Evolutionary conservation across 1,140 invertebrate genomes (phyloP), one percentile per base, ranked within the genome.

Genomic region (Lepidurus arcticus): DNA sequence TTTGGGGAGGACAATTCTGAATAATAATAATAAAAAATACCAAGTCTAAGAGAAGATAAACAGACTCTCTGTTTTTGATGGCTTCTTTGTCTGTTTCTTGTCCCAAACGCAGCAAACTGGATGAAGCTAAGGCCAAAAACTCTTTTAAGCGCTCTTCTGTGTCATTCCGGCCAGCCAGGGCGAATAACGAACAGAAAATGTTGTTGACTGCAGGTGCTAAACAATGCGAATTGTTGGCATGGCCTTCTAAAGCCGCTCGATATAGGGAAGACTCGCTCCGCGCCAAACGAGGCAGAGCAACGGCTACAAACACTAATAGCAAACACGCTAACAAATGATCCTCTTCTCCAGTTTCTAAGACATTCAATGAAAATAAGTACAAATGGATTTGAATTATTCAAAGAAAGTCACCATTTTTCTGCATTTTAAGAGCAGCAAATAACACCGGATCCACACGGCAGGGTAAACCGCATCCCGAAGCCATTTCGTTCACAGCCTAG

Each of bases 131-230:
- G 4, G 98, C 98, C 75, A 99, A 86, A 84, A 99, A 99, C 85
- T 99, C 98, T 83, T 99, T 98, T 90, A 99, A 94, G 79, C 98
- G 89, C 83, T 98, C 96, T 83, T 98, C 96, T 81, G 98, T 96
- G 84, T 99, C 98, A 34, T 93, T 94, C 82, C 94, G 92, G 4
- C 93, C 94, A 84, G 96, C 96, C 78, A 98, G 93, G 1, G 95
- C 96, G 83, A 99, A 99, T 26, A 99, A 84, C 1, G 97, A 97
- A 26, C 94, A 96, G 83, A 98, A 98, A 78, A 99, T 94, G 82
- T 96, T 93, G 84, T 99, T 99, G 65, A 99, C 93, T 0, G 97
- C 97, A 43, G 94, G 90, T 1, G 96, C 94, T 87, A 99, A 92
- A 83, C 97, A 99, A 84, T 99, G 98, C 80, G 96, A 97, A 85